Evolutionary conservation across 2,113 vertebrate species (phyloP).

Genomic region (Poeciliopsis turrubarensis): DNA sequence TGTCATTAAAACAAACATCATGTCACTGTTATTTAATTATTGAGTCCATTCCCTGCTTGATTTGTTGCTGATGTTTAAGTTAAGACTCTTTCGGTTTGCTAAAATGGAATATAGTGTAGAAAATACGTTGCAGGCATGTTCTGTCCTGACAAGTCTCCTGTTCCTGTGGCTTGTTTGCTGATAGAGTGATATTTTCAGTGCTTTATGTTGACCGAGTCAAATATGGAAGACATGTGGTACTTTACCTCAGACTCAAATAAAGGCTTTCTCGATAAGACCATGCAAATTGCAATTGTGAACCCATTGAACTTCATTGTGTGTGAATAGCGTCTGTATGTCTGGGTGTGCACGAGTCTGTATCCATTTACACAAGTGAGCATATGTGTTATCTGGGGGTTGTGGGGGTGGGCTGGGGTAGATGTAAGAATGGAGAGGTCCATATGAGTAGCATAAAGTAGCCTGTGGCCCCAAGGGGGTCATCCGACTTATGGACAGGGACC

Average conservation of each 20-base stretch:
- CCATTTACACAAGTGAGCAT: conserved; percentile 20
- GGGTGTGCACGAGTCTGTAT: not conserved
- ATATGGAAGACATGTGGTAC: not conserved
- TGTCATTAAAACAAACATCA: conserved; percentile 47
- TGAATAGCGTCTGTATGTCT: conserved; percentile 9
- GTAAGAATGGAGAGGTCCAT: conserved; percentile 39
- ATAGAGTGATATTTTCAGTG: not conserved
- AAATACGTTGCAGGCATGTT: conserved; percentile 8
- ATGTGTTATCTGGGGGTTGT: conserved; percentile 2
- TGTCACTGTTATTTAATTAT: conserved; percentile 1
- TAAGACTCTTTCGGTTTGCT: conserved; percentile 46
- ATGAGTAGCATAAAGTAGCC: conserved; percentile 52
- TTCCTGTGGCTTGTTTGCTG: not conserved
- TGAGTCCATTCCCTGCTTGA: conserved; percentile 10
- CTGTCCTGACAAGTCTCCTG: not conserved
- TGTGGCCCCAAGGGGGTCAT: conserved; percentile 62
- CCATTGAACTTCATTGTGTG: conserved; percentile 4
- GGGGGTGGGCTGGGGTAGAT: not conserved
- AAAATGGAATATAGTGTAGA: conserved; percentile 21
- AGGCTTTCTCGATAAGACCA: conserved; percentile 10
- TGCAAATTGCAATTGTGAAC: conserved; percentile 40
- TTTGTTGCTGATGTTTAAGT: conserved; percentile 46
- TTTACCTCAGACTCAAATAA: not conserved
- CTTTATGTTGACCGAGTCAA: not conserved
- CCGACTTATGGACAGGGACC: conserved; percentile 71